Percentiles rank a stretch among this genome's conserved stretches.
Evolutionary conservation across 2,888 invertebrate genomes (phyloP).

Genomic region (Phasia obesa): DNA sequence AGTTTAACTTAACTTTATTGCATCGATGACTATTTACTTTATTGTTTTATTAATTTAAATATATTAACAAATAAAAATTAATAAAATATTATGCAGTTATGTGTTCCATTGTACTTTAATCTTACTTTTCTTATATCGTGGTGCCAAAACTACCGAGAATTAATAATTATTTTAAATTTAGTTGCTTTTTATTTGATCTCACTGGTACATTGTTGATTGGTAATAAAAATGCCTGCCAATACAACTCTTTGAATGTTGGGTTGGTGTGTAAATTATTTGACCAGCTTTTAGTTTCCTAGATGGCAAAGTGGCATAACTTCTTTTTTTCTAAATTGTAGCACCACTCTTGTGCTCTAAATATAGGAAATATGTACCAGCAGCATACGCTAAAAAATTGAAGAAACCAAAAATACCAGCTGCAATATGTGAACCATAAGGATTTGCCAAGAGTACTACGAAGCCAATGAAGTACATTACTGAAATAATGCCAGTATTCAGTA

Average conservation of each 20-base stretch:
- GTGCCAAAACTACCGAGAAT: too few species aligned
- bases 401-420: conserved; percentile 93
- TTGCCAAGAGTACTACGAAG: conserved; percentile 90
- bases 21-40: conserved; percentile 48
- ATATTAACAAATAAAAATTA: conserved; percentile 19
- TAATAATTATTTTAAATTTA: too few species aligned
- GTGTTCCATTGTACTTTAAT: too few species aligned
- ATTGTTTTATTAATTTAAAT: conserved; percentile 19
- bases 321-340: conserved; percentile 71
- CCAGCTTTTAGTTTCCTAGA: conserved; percentile 20
- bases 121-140: too few species aligned
- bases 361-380: conserved; percentile 89
- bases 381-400: conserved; percentile 91
- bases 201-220: too few species aligned
- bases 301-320: conserved; percentile 9
- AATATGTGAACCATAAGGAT: conserved; percentile 85
- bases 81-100: background rate
- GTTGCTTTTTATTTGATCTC: too few species aligned
- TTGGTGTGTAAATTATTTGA: conserved; percentile 42
- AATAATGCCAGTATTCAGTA: conserved; percentile 88
- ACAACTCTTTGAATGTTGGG: background rate
- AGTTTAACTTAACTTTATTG: conserved; percentile 32
- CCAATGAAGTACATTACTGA: conserved; percentile 90
- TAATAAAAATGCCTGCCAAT: too few species aligned
- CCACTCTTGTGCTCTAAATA: conserved; percentile 88